A percentile compares a stretch with the other conserved stretches of the same genome.
These are phyloP conservation scores for Geotrupes spiniger DNA, from an alignment of 2,888 invertebrate genomes.

Conservation along the genomic window DNA sequence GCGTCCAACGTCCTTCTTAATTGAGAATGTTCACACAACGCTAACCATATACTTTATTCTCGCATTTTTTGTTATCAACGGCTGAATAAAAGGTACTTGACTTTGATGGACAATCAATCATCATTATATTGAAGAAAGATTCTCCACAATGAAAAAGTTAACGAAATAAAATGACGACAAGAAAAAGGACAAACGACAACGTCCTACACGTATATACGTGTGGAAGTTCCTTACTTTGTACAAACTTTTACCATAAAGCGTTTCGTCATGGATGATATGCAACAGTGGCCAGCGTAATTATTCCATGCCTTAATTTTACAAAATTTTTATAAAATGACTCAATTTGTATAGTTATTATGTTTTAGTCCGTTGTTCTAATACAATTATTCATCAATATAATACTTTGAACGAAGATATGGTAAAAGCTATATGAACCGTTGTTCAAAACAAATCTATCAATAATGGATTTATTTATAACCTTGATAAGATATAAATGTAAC, in stretches of 20 bases:
- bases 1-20: slow-evolving; percentile 29
- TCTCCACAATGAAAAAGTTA: slow-evolving; percentile 9
- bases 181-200: not conserved
- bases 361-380: too few relatives aligned
- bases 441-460: not conserved
- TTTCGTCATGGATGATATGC: slow-evolving; percentile 2
- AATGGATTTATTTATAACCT: not conserved
- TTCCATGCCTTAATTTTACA: slow-evolving; percentile 1
- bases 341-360: slow-evolving; percentile 1
- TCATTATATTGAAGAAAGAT: slow-evolving; percentile 9
- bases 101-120: slow-evolving; percentile 12
- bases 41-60: slow-evolving; percentile 9
- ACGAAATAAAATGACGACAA: slow-evolving; percentile 3
- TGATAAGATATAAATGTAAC: too few relatives aligned
- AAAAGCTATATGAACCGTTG: too few relatives aligned
- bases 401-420: too few relatives aligned
- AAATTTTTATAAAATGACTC: slow-evolving; percentile 4
- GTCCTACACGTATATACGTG: not conserved
- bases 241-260: not conserved
- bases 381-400: too few relatives aligned
- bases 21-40: slow-evolving; percentile 30
- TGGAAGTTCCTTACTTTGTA: not conserved
- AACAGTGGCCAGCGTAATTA: not conserved
- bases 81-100: slow-evolving; percentile 9
- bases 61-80: slow-evolving; percentile 10